Evolutionary conservation across 1,140 invertebrate species (phyloP), one percentile per base, ranked within the genome.

Genomic region (Callitettix versicolor): DNA sequence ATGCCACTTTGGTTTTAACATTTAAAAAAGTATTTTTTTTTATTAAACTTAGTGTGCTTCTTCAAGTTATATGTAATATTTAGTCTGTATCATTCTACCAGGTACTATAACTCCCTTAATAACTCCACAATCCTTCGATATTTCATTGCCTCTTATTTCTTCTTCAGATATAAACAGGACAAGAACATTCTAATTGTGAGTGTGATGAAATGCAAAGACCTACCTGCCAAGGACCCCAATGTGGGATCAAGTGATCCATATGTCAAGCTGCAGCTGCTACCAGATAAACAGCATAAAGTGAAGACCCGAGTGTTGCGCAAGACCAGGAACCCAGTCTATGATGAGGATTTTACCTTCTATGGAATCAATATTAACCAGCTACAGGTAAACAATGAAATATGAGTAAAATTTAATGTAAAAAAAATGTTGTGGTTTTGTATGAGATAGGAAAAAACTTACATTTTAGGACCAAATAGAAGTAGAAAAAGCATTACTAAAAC

Each of bases 281-380:
- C 93, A 0, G 93, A 95, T 56, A 95, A 95, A 69, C 89, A 95
- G 65, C 91, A 95, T 63, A 90, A 93, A 67, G 90, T 92, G 6
- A 97, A 97, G 71, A 96, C 93, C 38, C 79, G 93, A 20, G 92
- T 96, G 2, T 79, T 97, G 9, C 78, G 92, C 41, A 94, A 94
- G 65, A 95, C 92, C 9, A 76, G 85, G 14, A 90, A 92, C 72
- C 94, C 94, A 0, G 82, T 93, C 6, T 97, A 95, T 69, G 91
- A 97, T 65, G 94, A 97, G 69, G 91, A 95, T 65, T 96, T 97
- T 67, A 95, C 92, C 0, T 95, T 97, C 76, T 96, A 94, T 65
- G 92, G 92, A 26, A 84, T 96, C 57, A 85, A 81, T 33, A 79
- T 83, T 48, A 82, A 85, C 62, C 90, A 94, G 68, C 72, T 96